Evolutionary conservation across 2,888 invertebrate species (phyloP), one percentile per base, ranked within the genome.

Genomic region (Eilema depressum): DNA sequence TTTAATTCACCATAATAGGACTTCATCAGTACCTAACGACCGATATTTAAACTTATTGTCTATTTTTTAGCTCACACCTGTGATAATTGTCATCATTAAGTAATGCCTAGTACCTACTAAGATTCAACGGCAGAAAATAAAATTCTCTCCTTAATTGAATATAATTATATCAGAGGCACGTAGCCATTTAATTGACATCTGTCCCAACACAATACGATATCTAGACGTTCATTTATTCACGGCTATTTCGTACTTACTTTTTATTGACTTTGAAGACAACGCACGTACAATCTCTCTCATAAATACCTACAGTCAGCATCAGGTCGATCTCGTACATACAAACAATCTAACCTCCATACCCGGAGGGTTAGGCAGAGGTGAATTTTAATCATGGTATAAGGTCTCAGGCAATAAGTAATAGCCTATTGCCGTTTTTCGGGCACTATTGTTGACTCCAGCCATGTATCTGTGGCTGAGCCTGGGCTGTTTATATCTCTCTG

Each of bases 101-200:
- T n/a, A 28, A 28, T 28, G n/a, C 5, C 17, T 41, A 41, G 17
- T 4, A 47, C n/a, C n/a, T n/a, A n/a, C 5, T 47, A 47, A 47
- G 53, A 10, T 8, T 8, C 8, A 20, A 53, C 5, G 20, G 17
- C 17, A 17, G 14, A 47, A 47, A 47, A 47, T 47, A 47, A 47
- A 47, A 47, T 47, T 47, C 47, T 20, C 20, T 17, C 47, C 20
- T 53, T 53, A 53, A 53, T n/a, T 53, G 47, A 53, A n/a, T 53
- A 53, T n/a, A 53, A 53, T n/a, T 53, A 10, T 53, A 8, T 53
- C 10, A 53, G 20, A 53, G n/a, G 2, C 53, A 53, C 53, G 53
- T 53, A 20, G 53, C n/a, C 53, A 53, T 53, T 53, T n/a, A 53
- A 53, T 53, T 53, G 53, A 53, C 53, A 53, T 53, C 53, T 53